Base-by-base conservation (phyloP, 2,113 vertebrate species). In the Corvus cornix region DNA sequence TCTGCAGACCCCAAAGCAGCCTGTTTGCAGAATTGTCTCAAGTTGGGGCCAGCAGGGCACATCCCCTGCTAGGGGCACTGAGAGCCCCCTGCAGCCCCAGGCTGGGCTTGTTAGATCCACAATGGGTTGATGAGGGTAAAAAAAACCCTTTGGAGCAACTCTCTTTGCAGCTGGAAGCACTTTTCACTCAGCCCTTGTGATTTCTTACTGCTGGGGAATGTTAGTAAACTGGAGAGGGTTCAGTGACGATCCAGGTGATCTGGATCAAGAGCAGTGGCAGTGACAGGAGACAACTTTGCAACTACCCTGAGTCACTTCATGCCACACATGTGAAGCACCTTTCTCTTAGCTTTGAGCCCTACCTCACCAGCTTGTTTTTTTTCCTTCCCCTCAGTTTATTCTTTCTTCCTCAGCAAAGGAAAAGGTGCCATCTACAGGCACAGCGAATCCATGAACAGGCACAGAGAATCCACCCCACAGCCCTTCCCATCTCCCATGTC, bases 391-490 rank as follows among this genome's bases (percentile, higher is more conserved):
- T 7, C 19, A 0, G 9, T 17, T 53, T 22, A 14, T 11, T 7
- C n/a, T 18, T n/a, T 7, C 28, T 24, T 22, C 69, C 41, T 48
- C 66, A 88, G 60, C 63, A 90, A 85, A 97, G 95, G 21, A 93
- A 33, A 92, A 97, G 78, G 78, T 89, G 96, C 95, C 97, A 97
- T 87, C 97, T 97, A 75, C 93, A 97, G 97, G 97, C 95, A 7
- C 44, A 68, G 74, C 58, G 70, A 9, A 33, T 33, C 92, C 96
- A 88, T 49, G 94, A 92, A 22, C 90, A 87, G 96, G 90, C 89
- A 4, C 35, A 10, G 68, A 21, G 52, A 24, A 6, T 2, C 78
- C 96, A 55, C 93, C 8, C 9, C 31, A 9, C 77, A 56, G 49
- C 56, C 30, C 14, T 19, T 31, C 8, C 53, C 9, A 2, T 13